Base-by-base conservation (phyloP, 2,888 invertebrate genomes). In the Himalopsyche tibetana region DNA sequence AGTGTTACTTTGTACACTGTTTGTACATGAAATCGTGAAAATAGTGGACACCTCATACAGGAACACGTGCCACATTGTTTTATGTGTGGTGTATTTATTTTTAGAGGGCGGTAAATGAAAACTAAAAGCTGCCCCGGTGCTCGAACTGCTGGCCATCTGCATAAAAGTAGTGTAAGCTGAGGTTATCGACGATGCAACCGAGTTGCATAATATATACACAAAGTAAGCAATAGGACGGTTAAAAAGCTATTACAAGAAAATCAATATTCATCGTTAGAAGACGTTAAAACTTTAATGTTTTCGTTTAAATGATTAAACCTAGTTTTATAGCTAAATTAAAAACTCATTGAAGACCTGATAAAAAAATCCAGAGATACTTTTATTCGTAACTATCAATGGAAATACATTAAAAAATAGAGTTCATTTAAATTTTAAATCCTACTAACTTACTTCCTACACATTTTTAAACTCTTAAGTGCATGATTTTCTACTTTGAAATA, bases 61-160 rank as follows among this genome's bases (percentile, higher is more conserved):
- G 5, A 74, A 74, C 74, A 74, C 74, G 74, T 74, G 74, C 74
- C 74, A 74, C 36, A 74, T 19, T 74, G 74, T 74, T 63, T 51
- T 51, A 51, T 51, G 19, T 19, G 19, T 63, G 63, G 63, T 38
- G 74, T 74, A 74, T 74, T 74, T 74, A 74, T 74, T 38, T 74
- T 74, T 74, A 36, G 74, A 74, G 74, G 74, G 28, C 74, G 74
- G 28, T 74, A 74, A 74, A 74, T 36, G 74, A 74, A 74, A 74
- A 38, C 38, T 28, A 74, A 74, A 63, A 74, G 36, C 28, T 74
- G 36, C 74, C 38, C 74, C 74, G 36, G 74, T 15, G 74, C 74
- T 74, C 74, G 74, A 74, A 36, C 74, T 74, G 38, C 4, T 1
- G 38, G 74, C 74, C 74, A 74, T 74, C 74, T 74, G 74, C 36